A percentile compares a stretch with the other conserved stretches of the same genome.
Conservation (phyloP, 2,888 invertebrate species). For the Cephus nigrinus region DNA sequence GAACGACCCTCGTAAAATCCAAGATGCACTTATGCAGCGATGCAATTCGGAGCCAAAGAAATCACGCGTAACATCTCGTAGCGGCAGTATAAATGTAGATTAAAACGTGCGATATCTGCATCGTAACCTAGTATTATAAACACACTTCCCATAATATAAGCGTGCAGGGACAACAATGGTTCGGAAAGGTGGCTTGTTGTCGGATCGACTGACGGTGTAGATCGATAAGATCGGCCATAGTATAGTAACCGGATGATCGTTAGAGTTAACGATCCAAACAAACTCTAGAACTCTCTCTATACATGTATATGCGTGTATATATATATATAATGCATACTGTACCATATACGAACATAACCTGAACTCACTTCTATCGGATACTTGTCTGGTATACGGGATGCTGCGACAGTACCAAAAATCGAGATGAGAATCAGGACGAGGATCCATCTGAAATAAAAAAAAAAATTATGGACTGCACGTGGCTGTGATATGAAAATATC, state of each 20-base stretch:
- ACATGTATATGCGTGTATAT: background rate
- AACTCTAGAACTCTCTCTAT: background rate
- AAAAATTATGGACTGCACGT: background rate
- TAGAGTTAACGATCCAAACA: background rate
- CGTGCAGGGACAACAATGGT: background rate
- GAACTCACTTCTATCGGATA: constrained; percentile 58
- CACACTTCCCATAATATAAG: background rate
- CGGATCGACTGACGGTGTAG: background rate
- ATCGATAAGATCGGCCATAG: background rate
- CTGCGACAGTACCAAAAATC: constrained; percentile 39
- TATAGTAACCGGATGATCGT: background rate
- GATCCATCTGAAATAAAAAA: constrained; percentile 55
- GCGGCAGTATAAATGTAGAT: background rate
- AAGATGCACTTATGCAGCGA: background rate
- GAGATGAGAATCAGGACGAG: constrained; percentile 48
- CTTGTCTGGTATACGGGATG: constrained; percentile 53
- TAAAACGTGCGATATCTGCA: background rate
- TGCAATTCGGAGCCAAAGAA: background rate
- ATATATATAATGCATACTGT: background rate
- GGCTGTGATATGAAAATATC: background rate
- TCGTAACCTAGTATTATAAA: background rate
- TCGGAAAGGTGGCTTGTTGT: background rate
- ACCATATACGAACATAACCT: background rate
- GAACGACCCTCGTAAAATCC: background rate
- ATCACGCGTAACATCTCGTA: background rate